These are phyloP conservation scores for Epinotia nisella DNA, from an alignment of 2,888 invertebrate genomes.

Conservation along the genomic window DNA sequence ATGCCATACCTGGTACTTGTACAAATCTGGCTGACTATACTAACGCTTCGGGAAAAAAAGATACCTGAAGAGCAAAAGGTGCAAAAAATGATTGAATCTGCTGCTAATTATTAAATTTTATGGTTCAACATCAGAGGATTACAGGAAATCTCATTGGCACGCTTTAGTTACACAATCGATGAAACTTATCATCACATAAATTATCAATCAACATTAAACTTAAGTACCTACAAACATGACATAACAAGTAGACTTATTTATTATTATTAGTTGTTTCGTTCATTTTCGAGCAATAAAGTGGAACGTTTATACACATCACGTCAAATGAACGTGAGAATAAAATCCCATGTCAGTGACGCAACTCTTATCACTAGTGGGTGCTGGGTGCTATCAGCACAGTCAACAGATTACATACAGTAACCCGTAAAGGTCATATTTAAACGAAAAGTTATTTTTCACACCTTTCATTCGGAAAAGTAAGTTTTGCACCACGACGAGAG, in stretches of 20 bases:
- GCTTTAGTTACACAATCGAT: constrained; percentile 20
- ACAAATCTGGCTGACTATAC: not conserved
- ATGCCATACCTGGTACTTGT: not conserved
- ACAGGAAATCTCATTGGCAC: constrained; percentile 10
- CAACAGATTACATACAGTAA: constrained; percentile 16
- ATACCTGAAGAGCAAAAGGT: not conserved
- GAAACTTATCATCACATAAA: constrained; percentile 12
- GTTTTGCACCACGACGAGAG: too few species aligned
- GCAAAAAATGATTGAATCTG: not conserved
- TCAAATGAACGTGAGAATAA: constrained; percentile 39
- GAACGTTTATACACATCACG: constrained; percentile 23
- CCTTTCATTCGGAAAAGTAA: too few species aligned
- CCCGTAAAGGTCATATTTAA: not conserved
- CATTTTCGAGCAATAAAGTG: constrained; percentile 26
- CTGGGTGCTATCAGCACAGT: constrained; percentile 36
- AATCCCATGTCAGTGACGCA: constrained; percentile 23
- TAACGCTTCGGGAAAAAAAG: not conserved
- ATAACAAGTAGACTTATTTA: constrained; percentile 25
- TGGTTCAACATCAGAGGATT: not conserved
- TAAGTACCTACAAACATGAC: constrained; percentile 28
- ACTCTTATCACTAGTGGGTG: constrained; percentile 36
- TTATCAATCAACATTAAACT: constrained; percentile 6
- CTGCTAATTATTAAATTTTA: not conserved
- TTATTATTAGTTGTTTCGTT: constrained; percentile 30
- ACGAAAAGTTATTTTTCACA: too few species aligned